These are phyloP conservation scores for Acromyrmex heyeri DNA, from an alignment of 1,140 invertebrate genomes.

Conservation along the genomic window DNA sequence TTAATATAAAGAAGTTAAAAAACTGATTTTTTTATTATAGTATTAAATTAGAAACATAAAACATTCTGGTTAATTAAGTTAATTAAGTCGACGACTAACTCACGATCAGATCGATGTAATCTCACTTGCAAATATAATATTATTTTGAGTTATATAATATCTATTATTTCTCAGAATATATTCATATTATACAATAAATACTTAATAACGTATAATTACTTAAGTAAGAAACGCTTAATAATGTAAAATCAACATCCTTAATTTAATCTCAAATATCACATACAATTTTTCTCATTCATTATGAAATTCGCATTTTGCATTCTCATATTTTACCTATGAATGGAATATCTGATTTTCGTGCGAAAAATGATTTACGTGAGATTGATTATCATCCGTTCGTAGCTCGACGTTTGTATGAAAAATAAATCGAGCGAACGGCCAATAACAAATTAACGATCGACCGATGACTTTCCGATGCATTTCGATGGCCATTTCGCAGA, in stretches of 20 bases:
- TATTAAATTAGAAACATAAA: not conserved
- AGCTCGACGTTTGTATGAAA: slow-evolving; percentile 26
- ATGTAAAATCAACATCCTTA: not conserved
- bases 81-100: not conserved
- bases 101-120: not conserved
- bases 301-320: not conserved
- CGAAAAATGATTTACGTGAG: slow-evolving; percentile 19
- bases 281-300: not conserved
- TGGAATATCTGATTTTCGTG: slow-evolving; percentile 12
- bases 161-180: not conserved
- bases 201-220: not conserved
- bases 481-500: slow-evolving; percentile 31
- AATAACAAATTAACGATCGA: slow-evolving; percentile 60
- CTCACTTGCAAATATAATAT: not conserved
- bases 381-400: slow-evolving; percentile 25
- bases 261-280: not conserved
- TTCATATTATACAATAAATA: not conserved
- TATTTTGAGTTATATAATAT: not conserved
- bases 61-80: not conserved
- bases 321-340: slow-evolving; percentile 1
- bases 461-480: slow-evolving; percentile 55
- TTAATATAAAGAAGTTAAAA: not conserved
- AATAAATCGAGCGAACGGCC: slow-evolving; percentile 41
- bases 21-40: not conserved
- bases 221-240: not conserved